Evolutionary conservation across 2,888 invertebrate genomes (phyloP).

Genomic region (Acanthosoma haemorrhoidale): DNA sequence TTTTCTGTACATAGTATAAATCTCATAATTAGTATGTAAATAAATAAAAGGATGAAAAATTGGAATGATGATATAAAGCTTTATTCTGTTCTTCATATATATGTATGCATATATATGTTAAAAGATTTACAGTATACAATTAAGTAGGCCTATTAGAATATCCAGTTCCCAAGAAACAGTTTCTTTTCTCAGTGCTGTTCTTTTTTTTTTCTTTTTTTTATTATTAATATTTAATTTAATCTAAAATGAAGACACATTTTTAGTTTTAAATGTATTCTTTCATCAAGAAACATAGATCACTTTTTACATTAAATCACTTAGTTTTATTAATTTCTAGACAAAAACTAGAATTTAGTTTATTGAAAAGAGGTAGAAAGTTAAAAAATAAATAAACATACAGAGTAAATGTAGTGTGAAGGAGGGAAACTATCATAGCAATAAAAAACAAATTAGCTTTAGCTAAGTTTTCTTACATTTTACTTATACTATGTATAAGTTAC

Average conservation of each 20-base stretch:
- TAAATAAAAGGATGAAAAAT: constrained; percentile 1
- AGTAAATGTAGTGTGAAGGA: too few species aligned
- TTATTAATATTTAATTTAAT: not conserved
- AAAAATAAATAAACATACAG: not conserved
- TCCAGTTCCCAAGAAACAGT: constrained; percentile 19
- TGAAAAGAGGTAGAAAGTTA: not conserved
- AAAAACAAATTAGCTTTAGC: too few species aligned
- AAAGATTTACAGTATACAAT: constrained; percentile 29
- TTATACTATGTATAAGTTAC: too few species aligned
- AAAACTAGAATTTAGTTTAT: constrained; percentile 3
- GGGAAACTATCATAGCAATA: too few species aligned
- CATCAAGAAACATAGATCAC: not conserved
- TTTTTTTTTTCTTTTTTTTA: constrained; percentile 7
- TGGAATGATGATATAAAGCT: constrained; percentile 28
- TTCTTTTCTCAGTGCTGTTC: constrained; percentile 18
- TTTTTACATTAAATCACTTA: not conserved
- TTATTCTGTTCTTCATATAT: constrained; percentile 17
- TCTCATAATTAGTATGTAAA: not conserved
- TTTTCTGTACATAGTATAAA: not conserved
- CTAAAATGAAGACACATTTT: not conserved
- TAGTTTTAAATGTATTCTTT: not conserved
- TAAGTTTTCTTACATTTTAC: not conserved
- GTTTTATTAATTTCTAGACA: not conserved
- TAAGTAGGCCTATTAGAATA: constrained; percentile 30
- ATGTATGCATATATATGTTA: not conserved